Conservation (phyloP, 2,888 invertebrate genomes). For the Drosophila anomelani region DNA sequence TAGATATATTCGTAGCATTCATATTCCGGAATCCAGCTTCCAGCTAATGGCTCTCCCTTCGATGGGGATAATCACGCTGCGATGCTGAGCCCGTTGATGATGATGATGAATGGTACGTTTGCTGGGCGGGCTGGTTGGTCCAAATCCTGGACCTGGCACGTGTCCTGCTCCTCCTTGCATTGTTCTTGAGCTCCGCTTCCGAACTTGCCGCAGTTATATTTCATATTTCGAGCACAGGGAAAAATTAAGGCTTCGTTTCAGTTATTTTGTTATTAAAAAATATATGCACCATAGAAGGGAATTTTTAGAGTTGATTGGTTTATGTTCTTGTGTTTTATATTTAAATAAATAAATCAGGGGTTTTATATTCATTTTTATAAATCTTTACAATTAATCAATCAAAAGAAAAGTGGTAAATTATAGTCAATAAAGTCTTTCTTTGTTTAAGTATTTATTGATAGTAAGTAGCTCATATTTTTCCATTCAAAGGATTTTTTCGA, state of each 20-base stretch:
- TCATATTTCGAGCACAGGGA: constrained; percentile 58
- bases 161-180: constrained; percentile 49
- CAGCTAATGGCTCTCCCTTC: constrained; percentile 59
- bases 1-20: constrained; percentile 1
- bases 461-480: not conserved
- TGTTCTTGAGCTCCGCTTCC: constrained; percentile 47
- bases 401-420: no score
- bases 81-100: constrained; percentile 49
- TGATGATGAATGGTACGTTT: constrained; percentile 67
- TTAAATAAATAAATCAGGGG: no score
- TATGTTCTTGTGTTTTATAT: no score
- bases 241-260: not conserved
- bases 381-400: no score
- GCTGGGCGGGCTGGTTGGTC: constrained; percentile 27
- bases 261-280: no score
- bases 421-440: no score
- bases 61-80: constrained; percentile 38
- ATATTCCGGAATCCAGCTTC: constrained; percentile 3
- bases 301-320: no score
- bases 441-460: not conserved
- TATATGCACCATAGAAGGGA: no score
- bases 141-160: constrained; percentile 56
- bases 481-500: fast-evolving
- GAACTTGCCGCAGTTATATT: constrained; percentile 73
- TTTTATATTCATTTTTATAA: no score